Evolutionary conservation across 2,797 vertebrate genomes (phyloP).

Genomic region (Phaenicophaeus curvirostris): DNA sequence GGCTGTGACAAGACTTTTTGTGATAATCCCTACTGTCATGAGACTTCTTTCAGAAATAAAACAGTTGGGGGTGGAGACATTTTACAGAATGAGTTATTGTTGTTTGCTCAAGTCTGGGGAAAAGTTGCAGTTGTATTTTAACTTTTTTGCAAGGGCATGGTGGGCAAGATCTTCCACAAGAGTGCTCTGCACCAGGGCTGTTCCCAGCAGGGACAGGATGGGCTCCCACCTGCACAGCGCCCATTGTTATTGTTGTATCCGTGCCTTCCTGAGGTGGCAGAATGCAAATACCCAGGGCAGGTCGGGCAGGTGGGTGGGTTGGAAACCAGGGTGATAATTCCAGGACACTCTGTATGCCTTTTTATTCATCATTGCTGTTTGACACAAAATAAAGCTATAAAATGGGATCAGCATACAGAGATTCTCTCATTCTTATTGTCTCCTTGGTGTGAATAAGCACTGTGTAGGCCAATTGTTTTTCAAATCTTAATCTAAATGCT

Average conservation of each 20-base stretch:
- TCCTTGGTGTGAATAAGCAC: background rate
- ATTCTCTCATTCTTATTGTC: background rate
- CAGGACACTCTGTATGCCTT: background rate
- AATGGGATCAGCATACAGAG: background rate
- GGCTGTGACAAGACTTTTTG: background rate
- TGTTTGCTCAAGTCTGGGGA: background rate
- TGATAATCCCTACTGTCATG: background rate
- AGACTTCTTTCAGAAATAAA: background rate
- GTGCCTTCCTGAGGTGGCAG: background rate
- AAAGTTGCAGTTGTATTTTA: rapidly evolving
- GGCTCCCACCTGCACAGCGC: background rate
- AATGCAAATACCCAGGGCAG: background rate
- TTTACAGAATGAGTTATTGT: background rate
- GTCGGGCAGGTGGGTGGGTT: too few species aligned
- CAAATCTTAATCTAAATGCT: background rate
- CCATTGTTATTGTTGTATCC: background rate
- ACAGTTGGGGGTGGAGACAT: rapidly evolving
- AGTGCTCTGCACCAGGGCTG: background rate
- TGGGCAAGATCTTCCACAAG: background rate
- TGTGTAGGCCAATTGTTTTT: background rate
- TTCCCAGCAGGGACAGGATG: background rate
- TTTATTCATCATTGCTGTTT: background rate
- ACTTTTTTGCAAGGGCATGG: background rate
- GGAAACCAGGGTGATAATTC: background rate
- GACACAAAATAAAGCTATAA: background rate